Conservation (phyloP, 2,888 invertebrate genomes). For the Drosophila dives region DNA sequence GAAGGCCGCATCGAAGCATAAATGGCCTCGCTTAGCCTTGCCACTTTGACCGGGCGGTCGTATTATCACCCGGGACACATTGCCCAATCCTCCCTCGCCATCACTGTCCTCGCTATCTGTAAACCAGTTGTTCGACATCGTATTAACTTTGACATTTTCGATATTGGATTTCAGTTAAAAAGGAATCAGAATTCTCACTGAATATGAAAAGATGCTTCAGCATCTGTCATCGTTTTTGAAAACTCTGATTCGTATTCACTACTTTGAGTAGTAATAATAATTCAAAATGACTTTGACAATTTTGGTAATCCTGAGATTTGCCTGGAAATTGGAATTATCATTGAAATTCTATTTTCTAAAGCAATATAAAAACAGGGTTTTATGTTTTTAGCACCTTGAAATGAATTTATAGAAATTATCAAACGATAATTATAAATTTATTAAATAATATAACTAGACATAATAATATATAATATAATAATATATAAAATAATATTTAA, state of each 20-base stretch:
- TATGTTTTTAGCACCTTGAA: not conserved
- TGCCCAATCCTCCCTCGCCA: constrained; percentile 96
- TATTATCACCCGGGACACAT: constrained; percentile 94
- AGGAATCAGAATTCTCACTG: not conserved
- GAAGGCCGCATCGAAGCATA: constrained; percentile 98
- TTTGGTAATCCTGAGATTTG: no score
- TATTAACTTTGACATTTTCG: not conserved
- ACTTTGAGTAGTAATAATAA: no score
- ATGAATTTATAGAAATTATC: not conserved
- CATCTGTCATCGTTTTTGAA: no score
- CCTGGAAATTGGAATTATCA: not conserved
- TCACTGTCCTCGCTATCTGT: constrained; percentile 96
- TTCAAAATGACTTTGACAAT: no score
- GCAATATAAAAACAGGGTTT: not conserved
- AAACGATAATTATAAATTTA: not conserved
- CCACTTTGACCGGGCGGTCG: constrained; percentile 96
- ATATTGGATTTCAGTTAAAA: not conserved
- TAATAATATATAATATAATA: no score
- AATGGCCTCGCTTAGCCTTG: constrained; percentile 97
- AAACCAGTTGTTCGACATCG: constrained; percentile 14
- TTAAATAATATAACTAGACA: not conserved
- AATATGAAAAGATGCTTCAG: not conserved
- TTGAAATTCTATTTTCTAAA: not conserved
- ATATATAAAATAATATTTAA: no score
- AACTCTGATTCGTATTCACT: not conserved